A percentile compares a stretch with the other conserved stretches of the same genome.
These are phyloP conservation scores for Gobionotothen gibberifrons DNA, from an alignment of 2,797 vertebrate genomes.

Conservation along the genomic window DNA sequence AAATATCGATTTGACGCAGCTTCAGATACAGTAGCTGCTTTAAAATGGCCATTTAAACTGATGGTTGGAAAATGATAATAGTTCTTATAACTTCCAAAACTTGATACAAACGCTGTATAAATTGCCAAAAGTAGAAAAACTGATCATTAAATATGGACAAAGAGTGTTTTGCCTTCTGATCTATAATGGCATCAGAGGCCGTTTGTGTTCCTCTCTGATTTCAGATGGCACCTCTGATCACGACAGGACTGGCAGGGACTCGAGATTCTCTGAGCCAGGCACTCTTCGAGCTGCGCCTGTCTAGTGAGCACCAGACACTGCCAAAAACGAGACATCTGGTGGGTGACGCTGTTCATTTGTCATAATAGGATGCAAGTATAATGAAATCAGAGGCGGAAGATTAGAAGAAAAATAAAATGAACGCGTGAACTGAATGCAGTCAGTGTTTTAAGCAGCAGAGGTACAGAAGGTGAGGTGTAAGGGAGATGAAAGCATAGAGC, in stretches of 20 bases:
- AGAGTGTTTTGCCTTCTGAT: not conserved
- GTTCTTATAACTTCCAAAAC: not conserved
- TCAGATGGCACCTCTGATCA: conserved; percentile 3
- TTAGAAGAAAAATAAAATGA: conserved; percentile 24
- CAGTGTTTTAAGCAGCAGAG: conserved; percentile 29
- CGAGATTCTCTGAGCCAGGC: conserved; percentile 3
- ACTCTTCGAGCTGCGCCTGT: conserved; percentile 15
- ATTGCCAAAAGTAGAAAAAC: too few species aligned
- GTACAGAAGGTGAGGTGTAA: conserved; percentile 11
- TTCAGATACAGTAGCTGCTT: not conserved
- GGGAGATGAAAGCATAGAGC: conserved; percentile 30
- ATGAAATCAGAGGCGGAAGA: conserved; percentile 37
- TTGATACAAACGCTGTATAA: too few species aligned
- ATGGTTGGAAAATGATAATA: not conserved
- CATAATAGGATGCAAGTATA: conserved; percentile 38
- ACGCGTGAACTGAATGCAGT: conserved; percentile 28
- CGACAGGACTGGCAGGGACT: conserved; percentile 21
- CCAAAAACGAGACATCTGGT: conserved; percentile 48
- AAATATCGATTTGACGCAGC: not conserved
- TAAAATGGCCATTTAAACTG: not conserved
- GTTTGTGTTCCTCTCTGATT: conserved; percentile 21
- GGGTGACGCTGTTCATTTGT: conserved; percentile 41
- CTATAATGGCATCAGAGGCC: not conserved
- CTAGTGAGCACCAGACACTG: conserved; percentile 31
- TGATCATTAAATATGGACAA: not conserved